phyloP scores from a whole-genome alignment of 2,888 invertebrate genomes.

The Platycheirus rosarum region DNA sequence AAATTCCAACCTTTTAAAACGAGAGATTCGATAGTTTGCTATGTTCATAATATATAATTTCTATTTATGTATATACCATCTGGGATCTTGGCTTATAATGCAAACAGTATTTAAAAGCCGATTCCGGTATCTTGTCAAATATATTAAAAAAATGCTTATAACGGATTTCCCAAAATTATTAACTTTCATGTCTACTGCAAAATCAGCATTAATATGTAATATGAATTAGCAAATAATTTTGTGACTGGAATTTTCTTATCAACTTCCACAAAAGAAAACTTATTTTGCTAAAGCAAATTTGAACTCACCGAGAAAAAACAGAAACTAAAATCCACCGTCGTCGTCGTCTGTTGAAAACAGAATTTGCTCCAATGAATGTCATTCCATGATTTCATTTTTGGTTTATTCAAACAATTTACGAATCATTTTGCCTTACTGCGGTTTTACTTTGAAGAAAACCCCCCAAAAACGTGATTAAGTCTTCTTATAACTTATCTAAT shows the following conservation, averaged over 20 bases:
- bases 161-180: too few relatives aligned
- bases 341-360: too few relatives aligned
- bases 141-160: too few relatives aligned
- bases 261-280: neutral
- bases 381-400: neutral
- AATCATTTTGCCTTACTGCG: slow-evolving; percentile 30
- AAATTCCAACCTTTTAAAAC: too few relatives aligned
- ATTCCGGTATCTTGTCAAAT: too few relatives aligned
- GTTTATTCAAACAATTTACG: slow-evolving; percentile 1
- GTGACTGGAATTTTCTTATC: neutral
- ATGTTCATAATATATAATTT: too few relatives aligned
- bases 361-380: neutral
- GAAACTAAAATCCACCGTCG: neutral
- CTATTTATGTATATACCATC: too few relatives aligned
- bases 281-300: slow-evolving; percentile 12
- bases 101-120: too few relatives aligned
- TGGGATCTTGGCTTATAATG: too few relatives aligned
- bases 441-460: slow-evolving; percentile 54
- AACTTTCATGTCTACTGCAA: neutral
- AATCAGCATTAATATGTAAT: neutral
- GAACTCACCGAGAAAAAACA: slow-evolving; percentile 14
- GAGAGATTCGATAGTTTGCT: too few relatives aligned
- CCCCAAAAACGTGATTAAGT: slow-evolving; percentile 65
- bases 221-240: neutral
- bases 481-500: too few relatives aligned